These are phyloP conservation scores for Steinernema feltiae DNA, from an alignment of 1,140 invertebrate species.

Conservation along the genomic window DNA sequence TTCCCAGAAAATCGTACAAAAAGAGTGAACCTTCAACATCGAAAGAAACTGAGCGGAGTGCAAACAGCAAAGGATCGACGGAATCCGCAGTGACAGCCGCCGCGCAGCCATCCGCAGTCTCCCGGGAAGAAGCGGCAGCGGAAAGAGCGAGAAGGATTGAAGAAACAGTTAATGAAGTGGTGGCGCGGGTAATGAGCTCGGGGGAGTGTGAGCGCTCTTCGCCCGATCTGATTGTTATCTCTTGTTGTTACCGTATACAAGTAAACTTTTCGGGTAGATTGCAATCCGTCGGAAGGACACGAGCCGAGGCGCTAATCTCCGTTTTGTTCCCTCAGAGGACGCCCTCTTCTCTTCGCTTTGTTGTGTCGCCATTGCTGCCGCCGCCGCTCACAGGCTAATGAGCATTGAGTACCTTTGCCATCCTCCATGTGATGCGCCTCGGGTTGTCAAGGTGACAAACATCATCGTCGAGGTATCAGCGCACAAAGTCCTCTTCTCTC, in stretches of 20 bases:
- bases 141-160: background rate
- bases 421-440: background rate
- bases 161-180: background rate
- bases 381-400: too few relatives aligned
- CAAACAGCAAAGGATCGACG: too few relatives aligned
- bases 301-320: too few relatives aligned
- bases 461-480: background rate
- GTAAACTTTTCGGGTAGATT: background rate
- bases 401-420: background rate
- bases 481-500: too few relatives aligned
- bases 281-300: too few relatives aligned
- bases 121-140: background rate
- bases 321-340: too few relatives aligned
- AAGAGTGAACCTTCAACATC: background rate
- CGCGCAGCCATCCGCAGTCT: too few relatives aligned
- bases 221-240: background rate
- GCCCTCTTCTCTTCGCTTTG: too few relatives aligned
- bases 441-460: slow-evolving; percentile 7
- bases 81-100: too few relatives aligned
- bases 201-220: background rate
- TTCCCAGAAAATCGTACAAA: background rate
- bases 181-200: background rate
- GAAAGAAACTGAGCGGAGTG: too few relatives aligned
- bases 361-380: background rate
- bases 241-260: background rate